Evolutionary conservation across 1,140 invertebrate species (phyloP).

Genomic region (Camponotus pennsylvanicus): DNA sequence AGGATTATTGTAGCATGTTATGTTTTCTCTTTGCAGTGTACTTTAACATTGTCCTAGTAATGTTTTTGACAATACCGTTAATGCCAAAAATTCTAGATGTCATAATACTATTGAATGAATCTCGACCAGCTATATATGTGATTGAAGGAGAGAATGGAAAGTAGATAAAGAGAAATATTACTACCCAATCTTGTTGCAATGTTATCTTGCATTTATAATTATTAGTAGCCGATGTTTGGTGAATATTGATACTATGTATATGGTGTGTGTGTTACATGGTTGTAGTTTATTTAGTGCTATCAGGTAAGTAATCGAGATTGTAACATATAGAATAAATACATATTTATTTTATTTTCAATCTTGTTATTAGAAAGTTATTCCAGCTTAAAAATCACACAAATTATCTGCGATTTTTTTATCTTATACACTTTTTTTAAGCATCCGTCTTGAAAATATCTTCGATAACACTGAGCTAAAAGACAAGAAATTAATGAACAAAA

Average conservation of each 20-base stretch:
- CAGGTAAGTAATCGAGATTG: background rate
- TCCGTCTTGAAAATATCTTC: slow-evolving; percentile 18
- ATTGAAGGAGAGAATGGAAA: slow-evolving; percentile 36
- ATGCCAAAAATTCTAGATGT: slow-evolving; percentile 45
- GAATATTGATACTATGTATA: background rate
- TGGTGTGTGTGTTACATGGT: slow-evolving; percentile 18
- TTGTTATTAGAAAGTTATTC: no score
- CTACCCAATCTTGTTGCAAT: slow-evolving; percentile 44
- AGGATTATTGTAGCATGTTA: no score
- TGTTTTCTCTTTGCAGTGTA: no score
- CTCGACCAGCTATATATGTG: slow-evolving; percentile 31
- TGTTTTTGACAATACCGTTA: slow-evolving; percentile 4
- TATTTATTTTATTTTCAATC: background rate
- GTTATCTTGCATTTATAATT: no score
- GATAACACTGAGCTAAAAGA: no score
- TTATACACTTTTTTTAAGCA: slow-evolving; percentile 1
- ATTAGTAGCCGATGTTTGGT: no score
- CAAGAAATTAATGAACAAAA: no score
- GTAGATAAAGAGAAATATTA: slow-evolving; percentile 48
- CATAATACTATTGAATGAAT: slow-evolving; percentile 52
- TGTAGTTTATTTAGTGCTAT: slow-evolving; percentile 29
- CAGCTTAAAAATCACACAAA: background rate
- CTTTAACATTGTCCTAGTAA: no score
- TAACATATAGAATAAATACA: background rate
- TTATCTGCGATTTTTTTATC: background rate